These are phyloP conservation scores for Drosophila austrosaltans DNA, from an alignment of 2,888 invertebrate genomes.

Conservation along the genomic window DNA sequence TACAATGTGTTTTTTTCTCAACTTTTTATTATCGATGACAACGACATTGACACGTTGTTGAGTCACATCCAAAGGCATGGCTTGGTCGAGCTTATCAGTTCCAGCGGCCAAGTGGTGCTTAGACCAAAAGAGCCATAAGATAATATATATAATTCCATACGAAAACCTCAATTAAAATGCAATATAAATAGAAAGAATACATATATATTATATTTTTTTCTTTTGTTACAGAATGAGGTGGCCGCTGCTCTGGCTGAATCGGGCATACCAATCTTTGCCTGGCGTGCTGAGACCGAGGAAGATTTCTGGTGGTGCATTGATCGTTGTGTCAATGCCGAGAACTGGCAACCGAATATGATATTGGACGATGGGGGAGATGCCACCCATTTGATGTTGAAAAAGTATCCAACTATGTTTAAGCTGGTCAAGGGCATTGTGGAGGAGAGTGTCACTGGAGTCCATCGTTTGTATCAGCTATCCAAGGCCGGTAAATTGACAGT, in stretches of 20 bases:
- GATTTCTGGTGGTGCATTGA: conserved; percentile 99
- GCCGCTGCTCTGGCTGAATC: conserved; percentile 97
- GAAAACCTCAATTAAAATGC: background rate
- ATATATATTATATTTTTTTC: background rate
- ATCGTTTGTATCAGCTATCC: conserved; percentile 96
- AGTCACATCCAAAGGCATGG: background rate
- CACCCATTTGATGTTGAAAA: conserved; percentile 97
- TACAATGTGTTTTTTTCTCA: conserved; percentile 4
- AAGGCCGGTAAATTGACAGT: conserved; percentile 97
- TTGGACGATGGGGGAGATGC: conserved; percentile 98
- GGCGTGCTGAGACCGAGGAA: conserved; percentile 98
- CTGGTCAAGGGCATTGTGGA: conserved; percentile 98
- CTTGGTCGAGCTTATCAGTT: conserved; percentile 5
- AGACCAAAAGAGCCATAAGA: background rate
- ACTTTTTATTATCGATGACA: background rate
- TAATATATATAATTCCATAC: background rate
- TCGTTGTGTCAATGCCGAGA: conserved; percentile 94
- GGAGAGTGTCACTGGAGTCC: conserved; percentile 99
- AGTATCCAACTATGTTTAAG: conserved; percentile 96
- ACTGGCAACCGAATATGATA: conserved; percentile 99
- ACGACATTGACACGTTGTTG: conserved; percentile 4
- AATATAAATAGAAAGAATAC: background rate
- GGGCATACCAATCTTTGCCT: conserved; percentile 95
- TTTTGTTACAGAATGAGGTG: conserved; percentile 92
- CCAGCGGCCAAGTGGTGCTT: background rate